A percentile compares a stretch with the other conserved stretches of the same genome.
These are phyloP conservation scores for Pyrochroa serraticornis DNA, from an alignment of 2,888 invertebrate species.

Conservation along the genomic window DNA sequence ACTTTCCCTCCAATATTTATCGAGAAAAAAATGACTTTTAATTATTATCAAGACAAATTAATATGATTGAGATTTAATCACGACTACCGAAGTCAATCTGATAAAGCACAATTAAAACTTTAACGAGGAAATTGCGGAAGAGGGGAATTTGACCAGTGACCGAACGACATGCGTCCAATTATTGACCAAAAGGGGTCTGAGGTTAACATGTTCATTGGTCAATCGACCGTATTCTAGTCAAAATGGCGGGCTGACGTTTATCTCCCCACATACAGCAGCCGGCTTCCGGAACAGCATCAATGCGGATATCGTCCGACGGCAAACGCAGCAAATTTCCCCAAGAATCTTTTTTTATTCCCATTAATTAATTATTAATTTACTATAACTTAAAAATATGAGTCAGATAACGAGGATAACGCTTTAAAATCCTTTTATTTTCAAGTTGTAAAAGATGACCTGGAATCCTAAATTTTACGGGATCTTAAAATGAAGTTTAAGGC, in stretches of 20 bases:
- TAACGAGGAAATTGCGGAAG: neutral
- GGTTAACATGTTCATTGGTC: constrained; percentile 53
- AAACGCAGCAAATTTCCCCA: constrained; percentile 1
- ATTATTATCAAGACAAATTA: constrained; percentile 6
- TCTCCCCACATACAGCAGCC: constrained; percentile 27
- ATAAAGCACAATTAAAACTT: neutral
- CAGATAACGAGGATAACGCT: too few species aligned
- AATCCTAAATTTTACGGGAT: too few species aligned
- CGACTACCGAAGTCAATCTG: neutral
- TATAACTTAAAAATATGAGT: neutral
- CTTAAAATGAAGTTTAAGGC: too few species aligned
- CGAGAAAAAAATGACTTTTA: constrained; percentile 1
- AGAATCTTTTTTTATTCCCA: too few species aligned
- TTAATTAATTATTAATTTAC: neutral
- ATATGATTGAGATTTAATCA: constrained; percentile 3
- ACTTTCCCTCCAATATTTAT: neutral
- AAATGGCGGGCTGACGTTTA: constrained; percentile 44
- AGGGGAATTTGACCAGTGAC: constrained; percentile 34
- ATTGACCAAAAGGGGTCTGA: constrained; percentile 35
- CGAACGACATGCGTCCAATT: constrained; percentile 40
- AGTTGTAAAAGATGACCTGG: too few species aligned
- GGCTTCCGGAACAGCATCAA: constrained; percentile 2
- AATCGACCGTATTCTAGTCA: constrained; percentile 50
- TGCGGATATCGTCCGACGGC: constrained; percentile 18
- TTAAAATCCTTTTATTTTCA: too few species aligned